Base-by-base conservation (phyloP, 92 coral and sea anemone genomes). In the Phenganax subtilis region DNA sequence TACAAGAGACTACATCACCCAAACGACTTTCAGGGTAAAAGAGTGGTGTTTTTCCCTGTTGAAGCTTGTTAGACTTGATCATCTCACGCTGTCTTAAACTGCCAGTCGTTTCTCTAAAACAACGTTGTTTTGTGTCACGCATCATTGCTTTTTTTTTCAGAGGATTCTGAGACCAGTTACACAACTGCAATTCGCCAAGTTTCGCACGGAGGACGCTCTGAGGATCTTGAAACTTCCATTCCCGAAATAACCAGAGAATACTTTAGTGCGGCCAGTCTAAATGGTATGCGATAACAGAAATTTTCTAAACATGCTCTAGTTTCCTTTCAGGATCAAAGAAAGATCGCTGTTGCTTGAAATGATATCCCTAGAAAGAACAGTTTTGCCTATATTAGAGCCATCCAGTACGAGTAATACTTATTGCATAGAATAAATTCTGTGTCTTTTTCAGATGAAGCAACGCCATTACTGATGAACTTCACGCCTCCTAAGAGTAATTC, bases 1-100 rank as follows among this genome's bases (percentile, higher is more conserved):
- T 89, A 87, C 86, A 90, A 84, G 52, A 86, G 75, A 9, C n/a
- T 80, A 8, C 85, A 81, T 51, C 71, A 72, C 10, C 81, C 58
- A 53, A 73, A 66, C 64, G 6, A 12, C n/a, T 6, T 76, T 11
- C 70, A 76, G 28, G 70, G 81, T 75, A 56, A 55, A 25, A 55
- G 27, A 16, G 20, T 20, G 31, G 0, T 69, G 52, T 20, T 12
- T 7, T 59, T 1, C 47, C 5, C 47, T 37, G 47, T 37, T 37
- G 47, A 37, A 37, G 3, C 47, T 37, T 37, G 47, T 37, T 37
- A 37, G 47, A 37, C 47, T 37, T 37, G 68, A 9, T 9, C 68
- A 62, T 15, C 29, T 15, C 68, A 28, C 20, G 68, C 14, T 62
- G 1, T 62, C 5, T 37, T 37, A 37, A 37, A 37, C 47, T 37